Conservation (phyloP, 2,797 vertebrate species). For the Pipistrellus pipistrellus region DNA sequence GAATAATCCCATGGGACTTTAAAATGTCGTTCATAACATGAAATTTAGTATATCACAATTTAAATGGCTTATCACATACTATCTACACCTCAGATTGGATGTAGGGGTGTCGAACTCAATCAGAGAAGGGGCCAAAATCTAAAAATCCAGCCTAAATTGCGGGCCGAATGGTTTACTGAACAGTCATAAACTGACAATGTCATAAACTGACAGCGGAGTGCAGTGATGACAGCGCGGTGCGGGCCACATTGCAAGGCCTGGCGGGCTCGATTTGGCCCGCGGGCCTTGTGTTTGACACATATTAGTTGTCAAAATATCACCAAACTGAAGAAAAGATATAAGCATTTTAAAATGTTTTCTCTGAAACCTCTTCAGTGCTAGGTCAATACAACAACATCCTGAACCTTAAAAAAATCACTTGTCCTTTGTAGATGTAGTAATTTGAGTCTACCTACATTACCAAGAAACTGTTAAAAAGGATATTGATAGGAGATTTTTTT, state of each 20-base stretch:
- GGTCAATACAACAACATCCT: background rate
- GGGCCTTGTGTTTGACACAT: too few species aligned
- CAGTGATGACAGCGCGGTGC: too few species aligned
- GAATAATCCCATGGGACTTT: background rate
- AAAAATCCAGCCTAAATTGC: too few species aligned
- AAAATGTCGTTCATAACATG: slow-evolving; percentile 39
- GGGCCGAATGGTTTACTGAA: too few species aligned
- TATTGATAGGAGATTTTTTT: background rate
- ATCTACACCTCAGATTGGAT: background rate
- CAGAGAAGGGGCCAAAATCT: too few species aligned
- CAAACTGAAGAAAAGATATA: slow-evolving; percentile 25
- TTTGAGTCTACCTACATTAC: background rate
- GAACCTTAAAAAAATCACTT: background rate
- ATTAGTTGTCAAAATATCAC: background rate
- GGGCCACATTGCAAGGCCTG: too few species aligned
- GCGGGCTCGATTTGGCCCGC: too few species aligned
- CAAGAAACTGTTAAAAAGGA: slow-evolving; percentile 9
- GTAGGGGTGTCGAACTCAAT: too few species aligned
- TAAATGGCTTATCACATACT: background rate
- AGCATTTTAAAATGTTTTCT: slow-evolving; percentile 18
- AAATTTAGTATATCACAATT: background rate
- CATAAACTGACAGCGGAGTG: too few species aligned
- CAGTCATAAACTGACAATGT: too few species aligned
- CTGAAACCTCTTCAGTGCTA: background rate
- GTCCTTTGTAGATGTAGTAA: slow-evolving; percentile 37